Conservation (phyloP, 2,888 invertebrate genomes). For the Pegoplata infirma region DNA sequence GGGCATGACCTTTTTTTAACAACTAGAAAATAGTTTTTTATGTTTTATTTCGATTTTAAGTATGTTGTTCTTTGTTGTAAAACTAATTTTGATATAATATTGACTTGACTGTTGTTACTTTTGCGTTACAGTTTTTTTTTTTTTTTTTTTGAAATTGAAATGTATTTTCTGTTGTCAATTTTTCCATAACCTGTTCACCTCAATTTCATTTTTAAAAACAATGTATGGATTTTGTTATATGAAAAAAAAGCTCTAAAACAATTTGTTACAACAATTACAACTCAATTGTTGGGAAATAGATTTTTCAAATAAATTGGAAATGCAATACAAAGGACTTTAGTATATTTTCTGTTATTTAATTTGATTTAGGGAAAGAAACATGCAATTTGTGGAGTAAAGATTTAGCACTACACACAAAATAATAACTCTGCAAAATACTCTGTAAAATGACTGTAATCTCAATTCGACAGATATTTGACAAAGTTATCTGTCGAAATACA, state of each 20-base stretch:
- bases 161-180: conserved; percentile 11
- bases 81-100: conserved; percentile 51
- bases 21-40: conserved; percentile 25
- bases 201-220: conserved; percentile 26
- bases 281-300: conserved; percentile 20
- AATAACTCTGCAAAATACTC: too few relatives aligned
- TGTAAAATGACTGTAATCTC: too few relatives aligned
- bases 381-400: too few relatives aligned
- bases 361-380: too few relatives aligned
- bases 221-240: conserved; percentile 36
- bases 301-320: neutral
- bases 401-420: too few relatives aligned
- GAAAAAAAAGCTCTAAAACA: too few relatives aligned
- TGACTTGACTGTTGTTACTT: conserved; percentile 28
- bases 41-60: too few relatives aligned
- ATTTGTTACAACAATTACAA: conserved; percentile 31
- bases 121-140: neutral
- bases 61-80: conserved; percentile 37
- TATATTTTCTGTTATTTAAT: neutral
- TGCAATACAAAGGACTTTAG: too few relatives aligned
- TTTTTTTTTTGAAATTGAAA: conserved; percentile 33
- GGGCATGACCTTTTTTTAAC: conserved; percentile 28
- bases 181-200: conserved; percentile 44
- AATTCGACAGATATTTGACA: too few relatives aligned
- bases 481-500: too few relatives aligned